Conservation (phyloP, 2,797 vertebrate species). For the Lophotriccus pileatus region DNA sequence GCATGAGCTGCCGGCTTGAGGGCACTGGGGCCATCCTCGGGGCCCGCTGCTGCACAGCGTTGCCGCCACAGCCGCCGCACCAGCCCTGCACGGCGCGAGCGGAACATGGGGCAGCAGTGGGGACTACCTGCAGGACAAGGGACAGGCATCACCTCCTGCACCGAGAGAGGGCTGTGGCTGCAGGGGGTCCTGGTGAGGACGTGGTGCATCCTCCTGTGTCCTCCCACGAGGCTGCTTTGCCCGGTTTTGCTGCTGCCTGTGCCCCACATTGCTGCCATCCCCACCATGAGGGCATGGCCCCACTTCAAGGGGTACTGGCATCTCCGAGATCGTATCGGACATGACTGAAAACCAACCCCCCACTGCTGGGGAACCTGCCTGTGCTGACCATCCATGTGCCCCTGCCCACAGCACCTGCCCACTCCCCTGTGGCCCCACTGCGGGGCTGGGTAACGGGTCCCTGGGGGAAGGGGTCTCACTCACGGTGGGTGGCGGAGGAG, state of each 20-base stretch:
- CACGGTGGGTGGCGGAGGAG: background rate
- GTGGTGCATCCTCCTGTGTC: background rate
- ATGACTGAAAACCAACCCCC: background rate
- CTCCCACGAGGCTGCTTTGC: background rate
- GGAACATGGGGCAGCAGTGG: constrained; percentile 43
- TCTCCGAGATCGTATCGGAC: background rate
- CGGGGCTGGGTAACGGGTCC: background rate
- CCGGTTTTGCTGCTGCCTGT: background rate
- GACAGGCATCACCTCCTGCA: background rate
- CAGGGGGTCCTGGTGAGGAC: background rate
- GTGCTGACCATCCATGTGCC: background rate
- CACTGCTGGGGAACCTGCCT: background rate
- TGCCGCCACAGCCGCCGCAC: constrained; percentile 62
- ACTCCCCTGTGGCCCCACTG: fast-evolving
- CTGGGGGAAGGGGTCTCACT: background rate
- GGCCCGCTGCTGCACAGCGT: background rate
- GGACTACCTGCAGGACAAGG: background rate
- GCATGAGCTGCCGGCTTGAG: constrained; percentile 26
- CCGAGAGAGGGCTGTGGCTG: background rate
- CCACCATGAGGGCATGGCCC: fast-evolving
- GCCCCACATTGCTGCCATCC: background rate
- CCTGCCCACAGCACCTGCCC: background rate
- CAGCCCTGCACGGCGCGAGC: constrained; percentile 25
- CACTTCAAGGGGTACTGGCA: background rate
- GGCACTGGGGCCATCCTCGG: constrained; percentile 1